Evolutionary conservation across 2,888 invertebrate species (phyloP).

Genomic region (Panorpa germanica): DNA sequence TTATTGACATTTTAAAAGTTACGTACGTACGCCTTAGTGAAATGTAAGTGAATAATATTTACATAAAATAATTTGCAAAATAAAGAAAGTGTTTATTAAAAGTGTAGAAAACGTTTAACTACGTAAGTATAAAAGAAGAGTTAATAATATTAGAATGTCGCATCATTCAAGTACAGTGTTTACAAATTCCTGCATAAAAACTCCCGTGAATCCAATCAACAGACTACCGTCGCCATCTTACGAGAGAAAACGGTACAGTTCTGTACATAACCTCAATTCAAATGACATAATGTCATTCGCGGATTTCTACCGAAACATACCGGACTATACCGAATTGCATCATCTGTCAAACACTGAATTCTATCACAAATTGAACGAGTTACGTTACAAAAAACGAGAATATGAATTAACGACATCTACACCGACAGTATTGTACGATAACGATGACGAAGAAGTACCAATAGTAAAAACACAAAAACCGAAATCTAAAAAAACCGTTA

Average conservation of each 20-base stretch:
- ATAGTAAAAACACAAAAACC: constrained; percentile 5
- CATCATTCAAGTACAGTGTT: constrained; percentile 41
- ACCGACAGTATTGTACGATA: background rate
- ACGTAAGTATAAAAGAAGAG: background rate
- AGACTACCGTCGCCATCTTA: constrained; percentile 51
- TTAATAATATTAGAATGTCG: constrained; percentile 20
- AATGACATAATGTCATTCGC: constrained; percentile 38
- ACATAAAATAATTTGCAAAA: too few relatives aligned
- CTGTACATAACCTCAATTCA: constrained; percentile 19
- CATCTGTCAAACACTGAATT: constrained; percentile 59
- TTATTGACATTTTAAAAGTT: too few relatives aligned
- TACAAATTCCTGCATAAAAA: constrained; percentile 49
- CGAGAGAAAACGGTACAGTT: constrained; percentile 44
- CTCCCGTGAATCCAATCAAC: constrained; percentile 50
- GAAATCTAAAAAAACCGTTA: constrained; percentile 3
- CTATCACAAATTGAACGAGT: constrained; percentile 44
- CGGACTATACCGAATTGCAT: constrained; percentile 58
- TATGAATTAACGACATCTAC: constrained; percentile 14
- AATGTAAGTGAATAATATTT: too few relatives aligned
- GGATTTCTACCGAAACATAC: constrained; percentile 60
- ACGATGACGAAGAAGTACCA: constrained; percentile 1
- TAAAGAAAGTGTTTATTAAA: too few relatives aligned
- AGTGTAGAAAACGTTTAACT: too few relatives aligned
- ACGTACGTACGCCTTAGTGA: too few relatives aligned
- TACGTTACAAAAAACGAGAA: constrained; percentile 42